Evolutionary conservation across 1,140 invertebrate genomes (phyloP), one percentile per base, ranked within the genome.

Genomic region (Diorhabda sublineata): DNA sequence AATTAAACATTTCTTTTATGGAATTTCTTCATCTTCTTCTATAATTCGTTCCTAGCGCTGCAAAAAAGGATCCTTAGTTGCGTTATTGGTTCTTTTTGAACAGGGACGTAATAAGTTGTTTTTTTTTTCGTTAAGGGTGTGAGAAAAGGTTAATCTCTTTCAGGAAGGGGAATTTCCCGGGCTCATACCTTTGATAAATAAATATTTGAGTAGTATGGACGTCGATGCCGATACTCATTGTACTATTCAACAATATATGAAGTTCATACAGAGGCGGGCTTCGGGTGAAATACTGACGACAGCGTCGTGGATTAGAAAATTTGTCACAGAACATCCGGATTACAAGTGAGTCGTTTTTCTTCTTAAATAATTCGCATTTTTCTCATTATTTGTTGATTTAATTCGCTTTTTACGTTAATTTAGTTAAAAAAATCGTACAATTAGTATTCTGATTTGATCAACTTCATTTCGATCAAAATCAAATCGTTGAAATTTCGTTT

Each of bases 141-240:
- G 26, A 26, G 26, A 26, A 26, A 26, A 26, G 1, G 26, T 26
- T 26, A 26, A 26, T 26, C 1, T 26, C 45, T 79, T 79, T 58
- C 69, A 91, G 91, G 90, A 89, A 68, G 89, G 88, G 43, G 87
- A 91, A 67, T 99, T 99, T 84, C 95, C 95, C 57, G 98, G 98
- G n/a, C 84, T 99, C 71, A 90, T 98, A 66, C 92, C 96, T 5
- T 82, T 99, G 63, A 95, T 99, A 52, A 91, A 96, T 76, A 93
- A 92, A 73, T 99, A 98, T 82, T 84, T 99, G 71, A 90, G 89
- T 66, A 91, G 90, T 61, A 94, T 98, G 89, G 96, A 98, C 81
- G 91, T 98, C 59, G 97, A 98, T 84, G 93, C 96, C 4, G 96
- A 98, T 81, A 97, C 95, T 42, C 93, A 96, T 78, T 99, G 97